phyloP scores from a whole-genome alignment of 2,113 vertebrate species.

The Octodon degus region DNA sequence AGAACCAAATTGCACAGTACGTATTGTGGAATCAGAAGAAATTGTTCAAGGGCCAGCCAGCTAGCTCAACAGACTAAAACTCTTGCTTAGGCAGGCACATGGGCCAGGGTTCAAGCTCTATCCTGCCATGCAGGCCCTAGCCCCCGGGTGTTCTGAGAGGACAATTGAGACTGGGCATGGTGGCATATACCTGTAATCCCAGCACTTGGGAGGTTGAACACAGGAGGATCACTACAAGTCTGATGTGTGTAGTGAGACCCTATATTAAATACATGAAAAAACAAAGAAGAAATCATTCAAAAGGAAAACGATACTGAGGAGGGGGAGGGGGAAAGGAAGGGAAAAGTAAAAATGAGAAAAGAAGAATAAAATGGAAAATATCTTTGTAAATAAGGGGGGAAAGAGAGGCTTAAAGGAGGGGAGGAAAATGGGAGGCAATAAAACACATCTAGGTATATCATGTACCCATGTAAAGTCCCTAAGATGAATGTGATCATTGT shows the following conservation, averaged over 20 bases:
- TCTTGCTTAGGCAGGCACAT: too few relatives aligned
- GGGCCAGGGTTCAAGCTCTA: too few relatives aligned
- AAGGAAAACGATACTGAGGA: background rate
- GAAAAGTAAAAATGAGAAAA: background rate
- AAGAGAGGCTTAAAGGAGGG: background rate
- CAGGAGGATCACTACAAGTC: too few relatives aligned
- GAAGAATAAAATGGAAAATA: background rate
- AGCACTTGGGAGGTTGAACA: too few relatives aligned
- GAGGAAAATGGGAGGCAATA: background rate
- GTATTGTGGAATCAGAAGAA: background rate
- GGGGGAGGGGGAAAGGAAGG: background rate
- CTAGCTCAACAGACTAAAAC: too few relatives aligned
- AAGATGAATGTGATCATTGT: background rate
- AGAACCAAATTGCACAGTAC: background rate
- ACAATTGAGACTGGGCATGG: too few relatives aligned
- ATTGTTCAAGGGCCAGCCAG: too few relatives aligned
- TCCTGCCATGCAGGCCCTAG: too few relatives aligned
- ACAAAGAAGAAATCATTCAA: background rate
- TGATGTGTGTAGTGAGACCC: too few relatives aligned
- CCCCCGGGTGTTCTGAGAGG: too few relatives aligned
- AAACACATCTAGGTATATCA: background rate
- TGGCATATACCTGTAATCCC: too few relatives aligned
- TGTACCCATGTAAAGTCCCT: background rate
- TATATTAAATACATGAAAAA: too few relatives aligned
- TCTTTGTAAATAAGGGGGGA: background rate